Evolutionary conservation across 2,797 vertebrate genomes (phyloP).

Genomic region (Ciconia nigra): DNA sequence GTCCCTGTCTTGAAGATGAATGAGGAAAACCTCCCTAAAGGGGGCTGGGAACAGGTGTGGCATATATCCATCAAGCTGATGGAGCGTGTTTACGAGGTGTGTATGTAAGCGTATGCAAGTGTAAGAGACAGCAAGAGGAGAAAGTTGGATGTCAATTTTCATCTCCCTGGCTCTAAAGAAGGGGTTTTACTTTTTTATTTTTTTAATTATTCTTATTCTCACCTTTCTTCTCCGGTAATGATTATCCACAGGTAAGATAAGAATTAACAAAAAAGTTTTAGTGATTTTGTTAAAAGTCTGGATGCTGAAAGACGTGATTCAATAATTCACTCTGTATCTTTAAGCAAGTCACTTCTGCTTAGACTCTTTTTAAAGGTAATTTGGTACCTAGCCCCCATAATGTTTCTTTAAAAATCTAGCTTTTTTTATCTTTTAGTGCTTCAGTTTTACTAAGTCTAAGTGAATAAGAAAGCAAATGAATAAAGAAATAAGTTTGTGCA

Average conservation of each 20-base stretch:
- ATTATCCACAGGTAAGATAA: conserved; percentile 29
- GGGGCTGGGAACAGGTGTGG: conserved; percentile 50
- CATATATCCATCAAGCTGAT: background rate
- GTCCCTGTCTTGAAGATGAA: conserved; percentile 12
- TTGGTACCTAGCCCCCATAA: background rate
- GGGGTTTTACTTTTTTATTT: background rate
- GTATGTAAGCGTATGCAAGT: background rate
- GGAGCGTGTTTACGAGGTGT: background rate
- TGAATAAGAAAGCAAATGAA: background rate
- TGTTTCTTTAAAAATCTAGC: background rate
- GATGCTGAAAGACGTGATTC: background rate
- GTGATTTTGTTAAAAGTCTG: background rate
- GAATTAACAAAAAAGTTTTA: background rate
- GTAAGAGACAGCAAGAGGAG: background rate
- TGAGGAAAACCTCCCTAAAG: conserved; percentile 28
- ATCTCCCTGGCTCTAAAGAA: background rate
- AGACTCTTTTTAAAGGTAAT: background rate
- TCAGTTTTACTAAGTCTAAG: background rate
- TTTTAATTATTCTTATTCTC: background rate
- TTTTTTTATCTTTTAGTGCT: background rate
- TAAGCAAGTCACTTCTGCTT: background rate
- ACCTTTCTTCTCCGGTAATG: background rate
- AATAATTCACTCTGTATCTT: background rate
- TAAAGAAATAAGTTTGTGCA: background rate
- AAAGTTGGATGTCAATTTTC: background rate